Evolutionary conservation across 2,113 vertebrate species (phyloP).

Genomic region (Anolis sagrei): DNA sequence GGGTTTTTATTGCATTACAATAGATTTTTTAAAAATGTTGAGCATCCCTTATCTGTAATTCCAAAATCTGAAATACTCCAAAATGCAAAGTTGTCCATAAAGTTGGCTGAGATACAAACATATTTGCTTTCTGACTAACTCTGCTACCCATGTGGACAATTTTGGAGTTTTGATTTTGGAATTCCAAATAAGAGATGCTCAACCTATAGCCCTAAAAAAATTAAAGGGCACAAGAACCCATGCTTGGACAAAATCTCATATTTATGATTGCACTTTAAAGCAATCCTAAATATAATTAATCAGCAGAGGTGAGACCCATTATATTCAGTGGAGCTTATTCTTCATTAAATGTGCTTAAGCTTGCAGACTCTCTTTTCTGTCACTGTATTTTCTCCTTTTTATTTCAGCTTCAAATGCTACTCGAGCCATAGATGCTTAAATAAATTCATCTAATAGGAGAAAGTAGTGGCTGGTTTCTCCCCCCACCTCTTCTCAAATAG

Average conservation of each 20-base stretch:
- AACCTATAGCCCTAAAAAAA: not conserved
- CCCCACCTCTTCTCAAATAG: not conserved
- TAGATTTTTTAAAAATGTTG: too few relatives aligned
- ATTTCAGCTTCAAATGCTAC: not conserved
- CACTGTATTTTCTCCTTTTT: not conserved
- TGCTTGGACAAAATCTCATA: not conserved
- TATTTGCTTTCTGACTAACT: too few relatives aligned
- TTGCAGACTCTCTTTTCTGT: not conserved
- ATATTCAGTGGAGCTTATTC: not conserved
- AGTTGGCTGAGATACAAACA: too few relatives aligned
- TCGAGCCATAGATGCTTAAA: not conserved
- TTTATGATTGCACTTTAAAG: not conserved
- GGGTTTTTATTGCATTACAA: too few relatives aligned
- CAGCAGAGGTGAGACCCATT: not conserved
- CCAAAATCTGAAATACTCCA: too few relatives aligned
- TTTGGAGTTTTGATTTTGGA: too few relatives aligned
- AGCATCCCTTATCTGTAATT: too few relatives aligned
- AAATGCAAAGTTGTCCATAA: too few relatives aligned
- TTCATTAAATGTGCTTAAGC: not conserved
- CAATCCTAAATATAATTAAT: not conserved
- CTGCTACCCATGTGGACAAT: too few relatives aligned
- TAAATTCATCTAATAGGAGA: not conserved
- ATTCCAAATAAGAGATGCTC: too few relatives aligned
- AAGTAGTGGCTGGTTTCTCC: not conserved
- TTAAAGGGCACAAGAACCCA: not conserved